Evolutionary conservation across 2,113 vertebrate genomes (phyloP).

Genomic region (Phaethon lepturus): DNA sequence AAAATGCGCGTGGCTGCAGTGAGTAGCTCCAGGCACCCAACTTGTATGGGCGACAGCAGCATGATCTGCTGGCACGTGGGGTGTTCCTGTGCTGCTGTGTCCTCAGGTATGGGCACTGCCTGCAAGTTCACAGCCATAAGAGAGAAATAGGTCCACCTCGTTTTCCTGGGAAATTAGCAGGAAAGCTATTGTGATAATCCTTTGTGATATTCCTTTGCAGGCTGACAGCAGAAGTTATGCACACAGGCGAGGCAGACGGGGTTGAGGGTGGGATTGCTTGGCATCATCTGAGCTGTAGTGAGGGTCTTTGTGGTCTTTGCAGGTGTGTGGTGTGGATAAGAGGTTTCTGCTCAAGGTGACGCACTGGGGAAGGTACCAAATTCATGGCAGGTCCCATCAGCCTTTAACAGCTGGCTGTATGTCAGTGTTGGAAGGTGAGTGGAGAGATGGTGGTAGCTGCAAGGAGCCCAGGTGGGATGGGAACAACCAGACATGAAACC

Average conservation of each 20-base stretch:
- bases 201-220: neutral
- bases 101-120: neutral
- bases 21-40: neutral
- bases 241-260: neutral
- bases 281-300: too few species aligned
- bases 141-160: neutral
- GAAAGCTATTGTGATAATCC: too few species aligned
- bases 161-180: neutral
- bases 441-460: neutral
- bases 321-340: neutral
- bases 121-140: neutral
- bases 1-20: accelerated
- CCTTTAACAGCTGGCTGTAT: neutral
- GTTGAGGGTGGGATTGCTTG: neutral
- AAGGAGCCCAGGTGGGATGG: neutral
- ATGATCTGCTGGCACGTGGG: neutral
- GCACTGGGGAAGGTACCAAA: neutral
- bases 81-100: neutral
- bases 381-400: neutral
- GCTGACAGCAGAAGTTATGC: neutral
- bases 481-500: neutral
- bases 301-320: neutral
- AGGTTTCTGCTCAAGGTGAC: neutral
- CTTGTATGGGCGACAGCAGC: neutral
- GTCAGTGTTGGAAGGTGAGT: neutral